Percentiles rank a stretch among this genome's conserved stretches.
Evolutionary conservation across 2,113 vertebrate species (phyloP).

Genomic region (Glaucomys volans): DNA sequence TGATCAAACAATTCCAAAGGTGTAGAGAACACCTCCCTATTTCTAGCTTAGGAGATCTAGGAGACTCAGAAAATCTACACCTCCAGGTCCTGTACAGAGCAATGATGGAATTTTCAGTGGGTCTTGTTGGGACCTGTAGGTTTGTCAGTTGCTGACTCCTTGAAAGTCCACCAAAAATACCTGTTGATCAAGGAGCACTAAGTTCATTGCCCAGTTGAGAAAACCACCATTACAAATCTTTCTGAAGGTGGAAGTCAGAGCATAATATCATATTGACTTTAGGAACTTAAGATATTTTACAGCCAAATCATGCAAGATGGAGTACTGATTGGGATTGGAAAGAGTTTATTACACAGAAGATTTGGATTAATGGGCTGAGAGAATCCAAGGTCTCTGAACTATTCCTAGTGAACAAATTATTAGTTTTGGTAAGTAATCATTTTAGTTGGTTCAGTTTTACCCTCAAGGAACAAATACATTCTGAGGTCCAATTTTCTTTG

Average conservation of each 20-base stretch:
- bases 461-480: constrained; percentile 18
- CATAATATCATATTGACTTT: not conserved
- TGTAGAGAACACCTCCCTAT: not conserved
- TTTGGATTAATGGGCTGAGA: not conserved
- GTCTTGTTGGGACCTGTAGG: not conserved
- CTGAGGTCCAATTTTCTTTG: constrained; percentile 27
- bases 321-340: not conserved
- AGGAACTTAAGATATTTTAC: not conserved
- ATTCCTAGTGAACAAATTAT: not conserved
- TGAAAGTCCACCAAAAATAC: not conserved
- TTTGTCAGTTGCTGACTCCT: not conserved
- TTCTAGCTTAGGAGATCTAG: not conserved
- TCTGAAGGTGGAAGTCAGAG: not conserved
- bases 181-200: not conserved
- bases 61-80: not conserved
- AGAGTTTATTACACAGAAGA: not conserved
- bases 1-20: not conserved
- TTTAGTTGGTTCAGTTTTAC: not conserved
- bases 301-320: not conserved
- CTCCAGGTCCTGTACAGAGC: not conserved
- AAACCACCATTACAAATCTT: not conserved
- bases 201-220: not conserved
- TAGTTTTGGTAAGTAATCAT: not conserved
- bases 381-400: not conserved
- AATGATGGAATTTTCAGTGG: not conserved